Base-by-base conservation (phyloP, 2,113 vertebrate genomes). In the Brachyhypopomus occidentalis region DNA sequence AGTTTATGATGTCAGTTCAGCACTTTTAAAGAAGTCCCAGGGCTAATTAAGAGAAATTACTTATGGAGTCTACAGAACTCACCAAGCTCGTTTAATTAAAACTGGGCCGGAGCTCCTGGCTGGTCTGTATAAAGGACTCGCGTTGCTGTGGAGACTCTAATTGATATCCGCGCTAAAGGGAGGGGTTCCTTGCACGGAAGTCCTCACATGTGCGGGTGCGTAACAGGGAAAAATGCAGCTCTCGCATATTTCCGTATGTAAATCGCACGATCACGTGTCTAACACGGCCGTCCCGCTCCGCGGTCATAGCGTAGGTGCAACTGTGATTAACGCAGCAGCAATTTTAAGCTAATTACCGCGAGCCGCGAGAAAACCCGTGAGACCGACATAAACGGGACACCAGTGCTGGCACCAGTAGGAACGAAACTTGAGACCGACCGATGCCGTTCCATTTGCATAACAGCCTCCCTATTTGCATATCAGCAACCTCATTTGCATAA, bases 41-140 rank as follows among this genome's bases (percentile, higher is more conserved):
- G 45, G 79, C 78, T 80, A 77, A 85, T 86, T 60, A 72, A 55
- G 66, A 82, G 81, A 84, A 86, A 89, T 89, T 86, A 88, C 82
- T 86, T 63, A 79, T 80, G 81, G 75, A 72, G 62, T 80, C 75
- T 27, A 79, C 23, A 6, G 73, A 74, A 66, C 66, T 77, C 60
- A 80, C 45, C 75, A 73, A 79, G 64, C 77, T 80, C 73, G 70
- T 62, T 86, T 88, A 83, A 86, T 85, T 83, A 89, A 79, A 79
- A 62, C 64, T 14, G 58, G 66, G 38, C 52, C 55, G 59, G 27
- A 62, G 79, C 75, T 83, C 63, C 83, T 81, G 73, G 72, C 77
- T n/a, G 58, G 78, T 48, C 45, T 79, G 81, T 73, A 83, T 76
- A 76, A 76, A 79, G 76, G 30, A 83, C 76, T 25, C 56, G 56